These are phyloP conservation scores for Dicycla oo DNA, from an alignment of 2,888 invertebrate genomes.

Conservation along the genomic window DNA sequence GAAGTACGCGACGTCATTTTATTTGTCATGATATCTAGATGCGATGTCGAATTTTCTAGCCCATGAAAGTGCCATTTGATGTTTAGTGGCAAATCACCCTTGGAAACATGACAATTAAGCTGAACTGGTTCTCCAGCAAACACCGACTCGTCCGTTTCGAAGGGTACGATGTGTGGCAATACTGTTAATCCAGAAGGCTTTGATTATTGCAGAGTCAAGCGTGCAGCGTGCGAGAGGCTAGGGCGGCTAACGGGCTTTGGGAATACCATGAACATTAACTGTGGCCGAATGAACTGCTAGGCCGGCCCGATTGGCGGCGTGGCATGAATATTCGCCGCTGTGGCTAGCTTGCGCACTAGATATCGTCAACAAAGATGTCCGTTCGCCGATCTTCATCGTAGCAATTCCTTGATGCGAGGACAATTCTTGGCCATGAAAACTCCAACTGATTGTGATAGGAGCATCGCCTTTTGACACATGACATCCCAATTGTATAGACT, in stretches of 20 bases:
- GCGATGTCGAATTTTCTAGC: slow-evolving; percentile 89
- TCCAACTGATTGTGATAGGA: slow-evolving; percentile 94
- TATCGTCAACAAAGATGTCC: slow-evolving; percentile 92
- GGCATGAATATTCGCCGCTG: slow-evolving; percentile 93
- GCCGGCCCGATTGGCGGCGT: slow-evolving; percentile 92
- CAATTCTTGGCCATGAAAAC: slow-evolving; percentile 91
- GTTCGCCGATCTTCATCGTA: slow-evolving; percentile 91
- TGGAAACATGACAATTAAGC: slow-evolving; percentile 92
- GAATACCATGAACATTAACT: slow-evolving; percentile 93
- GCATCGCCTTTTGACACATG: slow-evolving; percentile 92
- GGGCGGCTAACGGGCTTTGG: slow-evolving; percentile 60
- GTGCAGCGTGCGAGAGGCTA: slow-evolving; percentile 87
- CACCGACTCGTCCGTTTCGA: slow-evolving; percentile 92
- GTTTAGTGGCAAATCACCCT: slow-evolving; percentile 94
- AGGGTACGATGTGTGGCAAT: slow-evolving; percentile 92
- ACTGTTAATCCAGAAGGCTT: slow-evolving; percentile 90
- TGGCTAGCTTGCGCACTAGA: slow-evolving; percentile 92
- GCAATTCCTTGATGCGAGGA: slow-evolving; percentile 89
- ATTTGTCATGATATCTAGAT: slow-evolving; percentile 91
- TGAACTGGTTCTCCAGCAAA: slow-evolving; percentile 93
- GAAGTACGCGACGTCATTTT: slow-evolving; percentile 93
- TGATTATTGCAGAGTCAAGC: slow-evolving; percentile 86
- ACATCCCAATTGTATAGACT: slow-evolving; percentile 91
- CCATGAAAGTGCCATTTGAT: slow-evolving; percentile 94
- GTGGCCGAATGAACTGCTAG: slow-evolving; percentile 91